Conservation (phyloP, 2,113 vertebrate genomes). For the Fregata magnificens region DNA sequence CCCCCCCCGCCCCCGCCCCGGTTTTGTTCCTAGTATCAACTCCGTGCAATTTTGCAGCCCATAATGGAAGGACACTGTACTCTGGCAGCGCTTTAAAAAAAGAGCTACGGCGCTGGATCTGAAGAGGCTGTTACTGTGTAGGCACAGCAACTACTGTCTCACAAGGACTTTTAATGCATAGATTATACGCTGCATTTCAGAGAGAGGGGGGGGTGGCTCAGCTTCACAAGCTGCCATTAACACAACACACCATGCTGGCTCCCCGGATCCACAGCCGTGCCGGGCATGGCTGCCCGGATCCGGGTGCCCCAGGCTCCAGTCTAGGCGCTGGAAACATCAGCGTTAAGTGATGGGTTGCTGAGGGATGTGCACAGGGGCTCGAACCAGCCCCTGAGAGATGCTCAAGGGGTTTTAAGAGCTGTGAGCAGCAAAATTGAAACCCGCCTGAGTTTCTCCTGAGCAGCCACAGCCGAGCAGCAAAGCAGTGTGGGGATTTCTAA, state of each 20-base stretch:
- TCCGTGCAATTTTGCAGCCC: background rate
- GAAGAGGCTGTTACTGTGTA: background rate
- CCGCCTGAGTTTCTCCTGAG: background rate
- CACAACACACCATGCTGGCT: background rate
- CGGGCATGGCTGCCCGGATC: background rate
- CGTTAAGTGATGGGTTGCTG: background rate
- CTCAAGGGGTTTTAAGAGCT: background rate
- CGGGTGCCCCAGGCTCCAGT: accelerated
- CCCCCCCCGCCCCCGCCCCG: accelerated
- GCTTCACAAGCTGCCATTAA: background rate
- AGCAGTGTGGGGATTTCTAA: background rate
- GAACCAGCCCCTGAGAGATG: background rate
- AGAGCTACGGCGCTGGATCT: background rate
- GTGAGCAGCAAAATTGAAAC: background rate
- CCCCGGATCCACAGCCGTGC: background rate
- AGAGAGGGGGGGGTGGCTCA: background rate
- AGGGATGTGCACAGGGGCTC: accelerated
- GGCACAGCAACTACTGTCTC: background rate
- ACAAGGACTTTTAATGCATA: background rate
- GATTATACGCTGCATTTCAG: background rate
- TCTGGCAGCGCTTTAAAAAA: background rate
- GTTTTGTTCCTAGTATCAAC: background rate
- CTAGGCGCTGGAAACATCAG: background rate
- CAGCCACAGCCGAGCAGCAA: accelerated
- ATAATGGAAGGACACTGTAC: background rate